A percentile compares a stretch with the other conserved stretches of the same genome.
These are phyloP conservation scores for Epicauta chinensis DNA, from an alignment of 1,140 invertebrate species.

Conservation along the genomic window DNA sequence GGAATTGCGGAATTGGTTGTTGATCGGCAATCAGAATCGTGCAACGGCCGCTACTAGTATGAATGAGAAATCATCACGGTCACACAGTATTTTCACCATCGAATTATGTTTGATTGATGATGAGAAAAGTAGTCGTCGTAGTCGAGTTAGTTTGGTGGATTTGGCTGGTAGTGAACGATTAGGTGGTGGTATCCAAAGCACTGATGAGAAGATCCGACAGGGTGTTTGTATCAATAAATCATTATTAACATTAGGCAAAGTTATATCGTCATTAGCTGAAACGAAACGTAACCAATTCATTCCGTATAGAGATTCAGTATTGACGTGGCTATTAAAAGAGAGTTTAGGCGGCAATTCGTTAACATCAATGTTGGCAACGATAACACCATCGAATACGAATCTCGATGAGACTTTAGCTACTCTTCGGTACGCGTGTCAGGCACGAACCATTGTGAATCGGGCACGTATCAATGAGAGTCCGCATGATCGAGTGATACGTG, in stretches of 20 bases:
- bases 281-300: slow-evolving; percentile 66
- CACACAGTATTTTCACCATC: slow-evolving; percentile 65
- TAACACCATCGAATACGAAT: slow-evolving; percentile 71
- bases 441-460: slow-evolving; percentile 80
- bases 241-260: slow-evolving; percentile 75
- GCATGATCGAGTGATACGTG: slow-evolving; percentile 56
- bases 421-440: slow-evolving; percentile 79
- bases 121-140: slow-evolving; percentile 41
- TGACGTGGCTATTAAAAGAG: slow-evolving; percentile 91
- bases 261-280: slow-evolving; percentile 55
- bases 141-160: slow-evolving; percentile 79
- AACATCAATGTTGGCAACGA: slow-evolving; percentile 63
- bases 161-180: slow-evolving; percentile 80
- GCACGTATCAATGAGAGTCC: slow-evolving; percentile 75
- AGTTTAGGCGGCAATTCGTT: slow-evolving; percentile 60
- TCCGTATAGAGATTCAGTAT: slow-evolving; percentile 96
- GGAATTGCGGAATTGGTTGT: slow-evolving; percentile 63
- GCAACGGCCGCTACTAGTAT: slow-evolving; percentile 69
- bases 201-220: slow-evolving; percentile 68
- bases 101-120: slow-evolving; percentile 49
- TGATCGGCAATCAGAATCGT: slow-evolving; percentile 75
- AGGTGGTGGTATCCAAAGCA: slow-evolving; percentile 54
- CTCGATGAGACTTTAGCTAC: slow-evolving; percentile 79
- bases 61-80: slow-evolving; percentile 73
- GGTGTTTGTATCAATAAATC: slow-evolving; percentile 75